phyloP scores from a whole-genome alignment of 2,797 vertebrate genomes.

The Tadarida brasiliensis region DNA sequence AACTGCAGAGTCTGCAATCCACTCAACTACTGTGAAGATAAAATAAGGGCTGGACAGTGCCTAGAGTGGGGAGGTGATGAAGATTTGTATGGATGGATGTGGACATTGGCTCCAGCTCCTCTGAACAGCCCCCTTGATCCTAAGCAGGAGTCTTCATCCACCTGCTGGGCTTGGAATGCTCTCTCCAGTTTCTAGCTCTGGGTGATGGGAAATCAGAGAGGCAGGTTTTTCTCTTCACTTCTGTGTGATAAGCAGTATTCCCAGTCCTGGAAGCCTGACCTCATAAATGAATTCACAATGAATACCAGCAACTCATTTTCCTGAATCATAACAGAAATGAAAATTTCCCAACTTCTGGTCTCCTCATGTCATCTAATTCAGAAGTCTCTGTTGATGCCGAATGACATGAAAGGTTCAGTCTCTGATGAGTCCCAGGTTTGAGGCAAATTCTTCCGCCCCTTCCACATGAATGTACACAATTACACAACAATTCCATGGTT shows the following conservation, averaged over 20 bases:
- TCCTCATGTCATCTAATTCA: constrained; percentile 9
- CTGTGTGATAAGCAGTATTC: background rate
- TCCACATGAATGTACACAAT: background rate
- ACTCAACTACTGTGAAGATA: background rate
- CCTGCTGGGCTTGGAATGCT: background rate
- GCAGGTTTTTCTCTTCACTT: constrained; percentile 17
- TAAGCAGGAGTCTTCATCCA: background rate
- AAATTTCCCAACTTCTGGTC: constrained; percentile 12
- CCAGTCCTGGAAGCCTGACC: background rate
- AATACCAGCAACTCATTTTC: background rate
- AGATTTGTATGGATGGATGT: background rate
- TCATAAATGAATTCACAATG: constrained; percentile 49
- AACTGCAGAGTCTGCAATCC: background rate
- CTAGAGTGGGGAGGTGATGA: too few relatives aligned
- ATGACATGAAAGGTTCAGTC: constrained; percentile 32
- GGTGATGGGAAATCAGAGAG: background rate
- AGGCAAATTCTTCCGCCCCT: background rate
- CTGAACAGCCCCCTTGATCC: background rate
- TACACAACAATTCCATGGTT: background rate
- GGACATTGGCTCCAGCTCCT: background rate
- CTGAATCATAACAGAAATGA: constrained; percentile 37
- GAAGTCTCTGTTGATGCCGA: background rate
- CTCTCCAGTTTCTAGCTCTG: background rate
- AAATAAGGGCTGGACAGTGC: background rate
- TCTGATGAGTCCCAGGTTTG: background rate